phyloP scores from a whole-genome alignment of 2,888 invertebrate species.

The Drosophila siamana region DNA sequence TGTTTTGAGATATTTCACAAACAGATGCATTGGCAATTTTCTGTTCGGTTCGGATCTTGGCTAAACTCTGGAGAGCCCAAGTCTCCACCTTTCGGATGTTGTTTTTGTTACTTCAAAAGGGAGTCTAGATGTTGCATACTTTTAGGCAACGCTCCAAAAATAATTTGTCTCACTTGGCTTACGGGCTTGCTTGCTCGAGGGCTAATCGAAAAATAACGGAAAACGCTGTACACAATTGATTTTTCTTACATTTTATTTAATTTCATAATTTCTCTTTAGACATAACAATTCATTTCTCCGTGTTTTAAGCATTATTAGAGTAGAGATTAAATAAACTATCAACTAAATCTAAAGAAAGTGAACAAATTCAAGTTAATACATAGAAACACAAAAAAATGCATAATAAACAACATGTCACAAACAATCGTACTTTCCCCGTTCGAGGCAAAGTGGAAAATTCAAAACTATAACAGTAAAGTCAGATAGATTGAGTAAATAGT shows the following conservation, averaged over 20 bases:
- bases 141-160: conserved; percentile 25
- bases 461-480: conserved; percentile 31
- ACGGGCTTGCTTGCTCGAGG: neutral
- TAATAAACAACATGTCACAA: conserved; percentile 84
- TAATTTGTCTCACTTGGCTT: neutral
- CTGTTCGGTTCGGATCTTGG: neutral
- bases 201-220: neutral
- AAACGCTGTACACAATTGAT: conserved; percentile 5
- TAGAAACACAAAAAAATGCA: conserved; percentile 73
- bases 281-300: conserved; percentile 78
- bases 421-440: conserved; percentile 41
- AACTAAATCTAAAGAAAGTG: conserved; percentile 76
- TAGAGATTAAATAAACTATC: conserved; percentile 83
- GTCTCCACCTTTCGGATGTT: neutral
- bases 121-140: conserved; percentile 38
- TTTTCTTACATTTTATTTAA: conserved; percentile 78
- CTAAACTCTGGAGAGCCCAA: neutral
- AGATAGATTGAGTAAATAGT: conserved; percentile 30
- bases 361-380: conserved; percentile 73
- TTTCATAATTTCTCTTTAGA: conserved; percentile 66
- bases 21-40: conserved; percentile 30
- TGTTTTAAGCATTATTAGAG: conserved; percentile 77
- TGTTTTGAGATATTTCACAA: conserved; percentile 33
- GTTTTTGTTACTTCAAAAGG: neutral
- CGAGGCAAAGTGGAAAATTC: conserved; percentile 27